Conservation (phyloP, 2,797 vertebrate genomes). For the Streptopelia turtur region DNA sequence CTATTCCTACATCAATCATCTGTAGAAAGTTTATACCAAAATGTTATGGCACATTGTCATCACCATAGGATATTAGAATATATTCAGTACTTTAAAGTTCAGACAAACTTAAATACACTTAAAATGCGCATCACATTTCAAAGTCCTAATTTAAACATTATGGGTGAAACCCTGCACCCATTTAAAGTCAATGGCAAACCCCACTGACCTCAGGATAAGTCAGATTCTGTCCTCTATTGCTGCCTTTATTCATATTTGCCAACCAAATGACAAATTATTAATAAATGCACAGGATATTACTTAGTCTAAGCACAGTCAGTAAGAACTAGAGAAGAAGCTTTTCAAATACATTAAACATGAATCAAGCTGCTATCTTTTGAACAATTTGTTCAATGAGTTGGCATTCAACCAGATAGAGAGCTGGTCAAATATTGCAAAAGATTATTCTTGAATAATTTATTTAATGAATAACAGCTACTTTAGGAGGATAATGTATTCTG, state of each 20-base stretch:
- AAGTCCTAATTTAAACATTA: not conserved
- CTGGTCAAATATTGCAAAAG: conserved; percentile 48
- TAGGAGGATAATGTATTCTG: not conserved
- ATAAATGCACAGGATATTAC: conserved; percentile 32
- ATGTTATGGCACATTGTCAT: not conserved
- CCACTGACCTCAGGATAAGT: not conserved
- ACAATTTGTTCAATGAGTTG: conserved; percentile 53
- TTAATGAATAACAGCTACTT: conserved; percentile 48
- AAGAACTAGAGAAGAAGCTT: conserved; percentile 46
- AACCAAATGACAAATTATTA: conserved; percentile 25
- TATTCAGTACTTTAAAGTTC: not conserved
- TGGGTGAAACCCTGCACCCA: fast-evolving
- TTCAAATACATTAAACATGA: conserved; percentile 62
- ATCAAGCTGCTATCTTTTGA: conserved; percentile 55
- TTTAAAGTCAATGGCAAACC: not conserved
- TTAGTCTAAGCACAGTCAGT: conserved; percentile 11
- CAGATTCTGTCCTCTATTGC: not conserved
- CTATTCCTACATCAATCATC: not conserved
- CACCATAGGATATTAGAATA: not conserved
- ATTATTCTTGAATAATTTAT: conserved; percentile 58
- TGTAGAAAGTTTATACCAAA: not conserved
- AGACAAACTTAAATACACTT: not conserved
- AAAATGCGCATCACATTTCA: not conserved
- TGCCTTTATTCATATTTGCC: not conserved
- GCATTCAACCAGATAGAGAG: conserved; percentile 47